Percentiles rank a stretch among this genome's conserved stretches.
These are phyloP conservation scores for Galeruca laticollis DNA, from an alignment of 2,888 invertebrate species.

Conservation along the genomic window DNA sequence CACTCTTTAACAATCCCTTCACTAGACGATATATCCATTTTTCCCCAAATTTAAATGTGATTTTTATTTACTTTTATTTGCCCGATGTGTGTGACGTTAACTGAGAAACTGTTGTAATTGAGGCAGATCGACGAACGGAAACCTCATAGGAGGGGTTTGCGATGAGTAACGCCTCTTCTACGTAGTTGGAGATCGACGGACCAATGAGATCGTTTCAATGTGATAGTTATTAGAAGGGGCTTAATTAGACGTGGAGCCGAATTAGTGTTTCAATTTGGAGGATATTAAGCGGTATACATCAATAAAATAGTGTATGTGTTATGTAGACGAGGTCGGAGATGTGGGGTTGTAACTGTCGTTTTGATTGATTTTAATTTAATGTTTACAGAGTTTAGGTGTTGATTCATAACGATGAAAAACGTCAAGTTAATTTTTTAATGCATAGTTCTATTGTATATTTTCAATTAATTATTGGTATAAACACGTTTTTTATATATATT, in stretches of 20 bases:
- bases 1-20: slow-evolving; percentile 49
- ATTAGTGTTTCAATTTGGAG: slow-evolving; percentile 45
- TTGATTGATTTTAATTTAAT: slow-evolving; percentile 15
- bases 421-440: too few species aligned
- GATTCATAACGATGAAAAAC: neutral
- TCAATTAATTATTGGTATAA: too few species aligned
- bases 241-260: slow-evolving; percentile 51
- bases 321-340: neutral
- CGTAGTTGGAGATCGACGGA: slow-evolving; percentile 46
- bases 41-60: neutral
- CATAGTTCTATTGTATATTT: too few species aligned
- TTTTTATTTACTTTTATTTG: neutral
- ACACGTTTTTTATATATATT: too few species aligned
- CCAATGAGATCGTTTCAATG: slow-evolving; percentile 48
- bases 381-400: neutral
- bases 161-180: slow-evolving; percentile 48
- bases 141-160: slow-evolving; percentile 4
- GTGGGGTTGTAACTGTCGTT: neutral
- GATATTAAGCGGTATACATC: slow-evolving; percentile 43
- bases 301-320: slow-evolving; percentile 37
- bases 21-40: slow-evolving; percentile 54
- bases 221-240: slow-evolving; percentile 42
- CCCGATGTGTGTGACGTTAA: neutral
- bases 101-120: slow-evolving; percentile 13
- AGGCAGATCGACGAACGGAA: slow-evolving; percentile 3